Base-by-base conservation (phyloP, 2,113 vertebrate species). In the Mus spicilegus region DNA sequence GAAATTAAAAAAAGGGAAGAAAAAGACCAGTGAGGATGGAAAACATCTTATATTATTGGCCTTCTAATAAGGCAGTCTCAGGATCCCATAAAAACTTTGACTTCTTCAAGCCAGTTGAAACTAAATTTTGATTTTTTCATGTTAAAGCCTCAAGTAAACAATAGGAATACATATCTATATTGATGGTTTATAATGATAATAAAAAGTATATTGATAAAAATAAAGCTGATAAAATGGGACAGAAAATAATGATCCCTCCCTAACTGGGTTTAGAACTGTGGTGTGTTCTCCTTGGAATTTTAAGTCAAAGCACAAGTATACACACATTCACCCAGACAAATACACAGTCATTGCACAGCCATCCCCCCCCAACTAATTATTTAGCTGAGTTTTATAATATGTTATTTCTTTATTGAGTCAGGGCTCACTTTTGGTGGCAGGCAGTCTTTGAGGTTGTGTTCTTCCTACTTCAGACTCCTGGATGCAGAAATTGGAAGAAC, bases 141-240 rank as follows among this genome's bases (percentile, higher is more conserved):
- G 3, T 12, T 70, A 46, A 26, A 73, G 6, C 56, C 49, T 51
- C 69, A 39, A 69, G 11, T 51, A 84, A 82, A 13, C 2, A 17
- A 14, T 67, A 93, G 63, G 30, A 3, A 76, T 28, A 5, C 7
- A 63, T 19, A 76, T 49, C 11, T 75, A 91, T 36, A 11, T 36
- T 51, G 42, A 20, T 36, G 36, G 67, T 42, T 85, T 95, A 28
- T 3, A 63, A 54, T 17, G 70, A 26, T 80, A 65, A 20, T 51
- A 49, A 84, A 70, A 54, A 19, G 30, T 70, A 3, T 54, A 87
- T 49, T 39, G 65, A 65, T 95, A 28, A 88, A 93, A 92, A 69
- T 70, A n/a, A 87, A 96, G n/a, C 72, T 33, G 85, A 65, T 85
- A 49, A 33, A 69, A 0, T 65, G 10, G 0, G 73, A 89, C 73